phyloP scores from a whole-genome alignment of 2,888 invertebrate species.

The Andrena hattorfiana region DNA sequence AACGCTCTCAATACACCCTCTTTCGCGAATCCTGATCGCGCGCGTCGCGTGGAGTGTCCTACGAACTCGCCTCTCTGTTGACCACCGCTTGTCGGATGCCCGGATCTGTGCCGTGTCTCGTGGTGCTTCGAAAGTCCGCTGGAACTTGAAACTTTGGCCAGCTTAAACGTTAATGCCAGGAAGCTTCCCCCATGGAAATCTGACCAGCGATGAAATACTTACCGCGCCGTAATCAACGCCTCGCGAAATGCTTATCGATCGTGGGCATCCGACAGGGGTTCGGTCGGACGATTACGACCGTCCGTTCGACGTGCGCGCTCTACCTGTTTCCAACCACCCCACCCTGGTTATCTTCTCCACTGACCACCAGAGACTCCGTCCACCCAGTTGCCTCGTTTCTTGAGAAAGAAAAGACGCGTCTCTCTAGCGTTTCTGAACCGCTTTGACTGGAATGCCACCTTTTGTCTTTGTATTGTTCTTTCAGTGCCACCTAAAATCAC shows the following conservation, averaged over 20 bases:
- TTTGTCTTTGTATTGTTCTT: conserved; percentile 78
- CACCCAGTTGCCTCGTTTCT: not conserved
- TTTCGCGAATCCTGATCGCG: not conserved
- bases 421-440: conserved; percentile 67
- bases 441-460: conserved; percentile 77
- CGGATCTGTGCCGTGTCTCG: not conserved
- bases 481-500: conserved; percentile 89
- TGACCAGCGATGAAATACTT: not conserved
- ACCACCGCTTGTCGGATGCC: conserved; percentile 39
- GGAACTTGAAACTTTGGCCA: not conserved
- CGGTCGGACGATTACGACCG: conserved; percentile 47
- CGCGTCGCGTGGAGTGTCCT: conserved; percentile 42
- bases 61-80: conserved; percentile 32
- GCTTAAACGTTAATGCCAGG: not conserved
- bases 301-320: conserved; percentile 35
- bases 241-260: not conserved
- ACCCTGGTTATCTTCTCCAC: not conserved
- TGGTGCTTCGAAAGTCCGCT: not conserved
- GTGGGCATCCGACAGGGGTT: not conserved
- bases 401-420: conserved; percentile 2
- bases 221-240: not conserved
- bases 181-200: not conserved
- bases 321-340: not conserved
- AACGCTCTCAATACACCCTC: not conserved
- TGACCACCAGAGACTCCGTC: not conserved